These are phyloP conservation scores for Ceramica pisi DNA, from an alignment of 2,888 invertebrate genomes.

Conservation along the genomic window DNA sequence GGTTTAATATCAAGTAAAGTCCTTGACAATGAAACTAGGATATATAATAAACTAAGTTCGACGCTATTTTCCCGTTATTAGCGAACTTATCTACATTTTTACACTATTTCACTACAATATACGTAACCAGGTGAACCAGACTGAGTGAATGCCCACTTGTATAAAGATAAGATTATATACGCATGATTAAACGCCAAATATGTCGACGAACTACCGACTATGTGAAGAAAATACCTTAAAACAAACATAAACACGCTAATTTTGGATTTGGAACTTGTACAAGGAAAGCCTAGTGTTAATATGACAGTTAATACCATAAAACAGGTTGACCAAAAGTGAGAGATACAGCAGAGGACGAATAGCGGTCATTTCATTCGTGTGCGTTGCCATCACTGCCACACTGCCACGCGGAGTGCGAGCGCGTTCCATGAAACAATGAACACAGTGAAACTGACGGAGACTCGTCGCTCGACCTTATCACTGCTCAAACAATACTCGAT, in stretches of 20 bases:
- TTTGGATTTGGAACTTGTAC: conserved; percentile 24
- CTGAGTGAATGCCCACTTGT: conserved; percentile 49
- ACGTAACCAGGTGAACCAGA: conserved; percentile 39
- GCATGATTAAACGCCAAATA: conserved; percentile 37
- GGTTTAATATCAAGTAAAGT: neutral
- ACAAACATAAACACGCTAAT: conserved; percentile 19
- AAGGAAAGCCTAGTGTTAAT: conserved; percentile 45
- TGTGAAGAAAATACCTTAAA: conserved; percentile 16
- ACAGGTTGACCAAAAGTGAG: conserved; percentile 62
- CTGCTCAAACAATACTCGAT: conserved; percentile 56
- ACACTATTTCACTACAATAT: conserved; percentile 29
- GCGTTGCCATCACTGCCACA: conserved; percentile 46
- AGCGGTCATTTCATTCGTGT: conserved; percentile 69
- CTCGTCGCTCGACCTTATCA: conserved; percentile 56
- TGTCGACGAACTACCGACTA: conserved; percentile 13
- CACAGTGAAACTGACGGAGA: conserved; percentile 46
- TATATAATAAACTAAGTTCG: neutral
- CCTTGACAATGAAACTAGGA: conserved; percentile 32
- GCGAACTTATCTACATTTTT: conserved; percentile 17
- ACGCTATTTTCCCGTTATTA: conserved; percentile 29
- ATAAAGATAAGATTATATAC: conserved; percentile 55
- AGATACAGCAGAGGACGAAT: conserved; percentile 67
- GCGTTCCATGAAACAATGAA: conserved; percentile 59
- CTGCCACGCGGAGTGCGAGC: conserved; percentile 21
- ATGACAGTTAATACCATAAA: conserved; percentile 58